Evolutionary conservation across 2,888 invertebrate genomes (phyloP).

Genomic region (Drosophila parthenogenetica): DNA sequence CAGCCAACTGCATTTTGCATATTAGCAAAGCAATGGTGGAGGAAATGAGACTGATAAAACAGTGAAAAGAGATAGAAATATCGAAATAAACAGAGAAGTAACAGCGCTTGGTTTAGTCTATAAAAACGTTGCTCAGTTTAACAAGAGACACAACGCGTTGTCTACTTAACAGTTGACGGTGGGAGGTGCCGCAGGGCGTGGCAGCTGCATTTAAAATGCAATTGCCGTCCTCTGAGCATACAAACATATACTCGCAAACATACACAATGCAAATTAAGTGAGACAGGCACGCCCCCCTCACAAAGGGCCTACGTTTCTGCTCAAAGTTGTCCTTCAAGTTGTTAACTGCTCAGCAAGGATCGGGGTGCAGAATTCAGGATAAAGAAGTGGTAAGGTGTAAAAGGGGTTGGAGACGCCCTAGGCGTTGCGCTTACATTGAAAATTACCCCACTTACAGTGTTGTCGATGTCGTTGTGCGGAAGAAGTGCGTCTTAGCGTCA

Average conservation of each 20-base stretch:
- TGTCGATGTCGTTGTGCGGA: constrained; percentile 40
- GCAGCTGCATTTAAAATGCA: constrained; percentile 76
- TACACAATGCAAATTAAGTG: constrained; percentile 71
- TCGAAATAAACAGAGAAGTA: background rate
- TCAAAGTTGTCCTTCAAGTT: constrained; percentile 49
- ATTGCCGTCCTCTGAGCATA: constrained; percentile 54
- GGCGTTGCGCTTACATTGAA: constrained; percentile 80
- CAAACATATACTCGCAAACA: constrained; percentile 7
- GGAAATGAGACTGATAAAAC: background rate
- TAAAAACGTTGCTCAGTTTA: constrained; percentile 66
- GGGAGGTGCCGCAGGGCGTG: constrained; percentile 51
- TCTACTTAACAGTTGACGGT: constrained; percentile 46
- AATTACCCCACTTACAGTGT: constrained; percentile 79
- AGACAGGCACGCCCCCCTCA: constrained; percentile 62
- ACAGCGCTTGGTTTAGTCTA: constrained; percentile 58
- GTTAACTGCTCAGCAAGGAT: constrained; percentile 17
- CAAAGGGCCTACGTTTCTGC: constrained; percentile 55
- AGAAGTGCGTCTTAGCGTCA: constrained; percentile 31
- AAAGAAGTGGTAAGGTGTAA: background rate
- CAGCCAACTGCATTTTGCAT: constrained; percentile 72
- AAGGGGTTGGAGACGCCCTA: constrained; percentile 40
- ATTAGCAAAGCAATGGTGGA: constrained; percentile 47
- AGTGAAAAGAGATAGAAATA: background rate
- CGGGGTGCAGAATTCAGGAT: background rate
- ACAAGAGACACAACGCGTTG: constrained; percentile 46